These are phyloP conservation scores for Neotragus moschatus DNA, from an alignment of 2,113 vertebrate species.

Conservation along the genomic window DNA sequence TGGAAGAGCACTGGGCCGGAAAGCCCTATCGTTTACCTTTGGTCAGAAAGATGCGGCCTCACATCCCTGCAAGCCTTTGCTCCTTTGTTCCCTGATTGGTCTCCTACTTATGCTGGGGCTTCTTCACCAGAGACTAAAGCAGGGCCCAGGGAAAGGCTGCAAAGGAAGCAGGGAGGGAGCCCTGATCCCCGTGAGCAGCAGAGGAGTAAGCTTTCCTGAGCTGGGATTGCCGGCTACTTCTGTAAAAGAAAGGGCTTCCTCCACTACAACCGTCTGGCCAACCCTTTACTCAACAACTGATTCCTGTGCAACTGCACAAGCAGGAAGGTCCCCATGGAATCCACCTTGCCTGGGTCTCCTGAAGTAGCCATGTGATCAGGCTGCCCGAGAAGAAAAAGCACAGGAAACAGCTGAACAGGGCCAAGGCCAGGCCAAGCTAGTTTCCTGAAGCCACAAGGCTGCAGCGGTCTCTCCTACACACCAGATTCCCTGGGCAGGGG, in stretches of 20 bases:
- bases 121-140: not conserved
- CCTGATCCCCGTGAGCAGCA: not conserved
- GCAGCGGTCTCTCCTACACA: not conserved
- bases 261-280: not conserved
- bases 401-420: not conserved
- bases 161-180: not conserved
- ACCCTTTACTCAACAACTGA: not conserved
- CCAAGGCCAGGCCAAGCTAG: not conserved
- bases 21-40: not conserved
- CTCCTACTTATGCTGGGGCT: not conserved
- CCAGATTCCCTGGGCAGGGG: not conserved
- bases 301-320: not conserved
- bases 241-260: not conserved
- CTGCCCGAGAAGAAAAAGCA: not conserved
- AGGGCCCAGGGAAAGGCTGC: not conserved
- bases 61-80: not conserved
- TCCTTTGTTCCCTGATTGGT: not conserved
- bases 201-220: not conserved
- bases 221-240: not conserved
- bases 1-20: not conserved
- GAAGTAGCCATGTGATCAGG: not conserved
- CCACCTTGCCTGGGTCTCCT: not conserved
- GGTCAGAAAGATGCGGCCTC: not conserved
- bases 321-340: not conserved
- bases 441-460: not conserved